Evolutionary conservation across 2,797 vertebrate species (phyloP), one percentile per base, ranked within the genome.

Genomic region (Bradypodion ventrale): DNA sequence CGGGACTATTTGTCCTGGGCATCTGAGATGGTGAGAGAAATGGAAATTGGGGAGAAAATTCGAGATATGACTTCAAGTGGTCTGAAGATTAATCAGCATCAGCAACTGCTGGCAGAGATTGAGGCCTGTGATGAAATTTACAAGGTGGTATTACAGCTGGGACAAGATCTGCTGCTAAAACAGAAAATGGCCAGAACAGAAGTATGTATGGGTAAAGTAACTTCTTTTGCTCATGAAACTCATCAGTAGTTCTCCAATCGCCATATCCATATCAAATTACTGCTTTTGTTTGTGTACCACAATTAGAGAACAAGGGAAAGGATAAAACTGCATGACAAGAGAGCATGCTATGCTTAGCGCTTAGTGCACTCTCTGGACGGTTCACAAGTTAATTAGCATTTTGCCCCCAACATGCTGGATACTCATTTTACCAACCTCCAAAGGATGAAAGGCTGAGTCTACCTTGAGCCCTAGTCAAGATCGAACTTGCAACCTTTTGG

Each of bases 1-100:
- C 95, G 94, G 92, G 96, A 98, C 85, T 98, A 97, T 88, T 90
- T 94, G 77, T 95, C 96, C 75, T 98, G 98, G 97, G 95, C 96
- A 70, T 92, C 95, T 62, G 94, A 97, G 80, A 87, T 97, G 66
- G 93, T 93, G 8, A 94, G 93, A 7, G 95, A 95, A 37, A 97
- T 99, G 94, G 93, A 94, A 44, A 95, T 92, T 0, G 95, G 97
- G 75, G 97, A 97, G 87, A 95, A 91, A 32, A 95, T 97, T 88
- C 95, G 95, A 5, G 97, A 97, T 42, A 92, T 96, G 74, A 89
- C 95, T 35, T 96, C 95, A 0, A 95, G 95, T 32, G 93, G 93
- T 78, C 91, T 97, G 62, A 96, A 95, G 87, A 94, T 97, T 65
- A 95, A 92, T 1, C 94, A 96, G 78, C 98, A 98, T 35, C 96